Evolutionary conservation across 2,797 vertebrate genomes (phyloP), one percentile per base, ranked within the genome.

Genomic region (Trematomus bernacchii): DNA sequence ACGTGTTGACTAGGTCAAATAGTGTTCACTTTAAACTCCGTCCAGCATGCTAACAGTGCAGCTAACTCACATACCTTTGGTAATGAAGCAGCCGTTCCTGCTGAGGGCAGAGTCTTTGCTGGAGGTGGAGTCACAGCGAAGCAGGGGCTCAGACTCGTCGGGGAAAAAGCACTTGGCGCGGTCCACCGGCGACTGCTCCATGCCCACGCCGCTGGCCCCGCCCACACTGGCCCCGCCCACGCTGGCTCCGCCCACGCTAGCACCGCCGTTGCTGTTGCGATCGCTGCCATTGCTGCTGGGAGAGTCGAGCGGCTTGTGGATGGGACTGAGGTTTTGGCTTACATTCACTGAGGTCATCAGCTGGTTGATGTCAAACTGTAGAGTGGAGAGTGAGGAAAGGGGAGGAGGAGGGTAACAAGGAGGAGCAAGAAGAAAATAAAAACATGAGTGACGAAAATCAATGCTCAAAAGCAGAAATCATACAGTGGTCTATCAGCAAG

Each of bases 81-180:
- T 98, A 95, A 99, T 99, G 90, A 99, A 99, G 82, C 98, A 99
- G 82, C 98, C 97, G 0, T 95, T 99, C 85, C 98, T 95, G 92
- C 97, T 99, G 76, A 99, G 96, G 8, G 96, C 97, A 0, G 98
- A 99, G 89, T 97, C 98, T 77, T 98, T 97, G 13, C 98, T 99
- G 87, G 98, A 99, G 37, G 98, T 97, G 73, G 97, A 99, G 93
- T 98, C 97, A 1, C 97, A 99, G 79, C 98, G 97, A 63, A 99
- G 96, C 71, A 99, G 96, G 0, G 98, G 98, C 88, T 99, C 97
- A 0, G 98, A 98, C 86, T 99, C 98, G 0, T 99, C 98, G 0
- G 95, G 91, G 19, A 98, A 99, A 95, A 99, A 99, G 77, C 96
- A 94, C 84, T 97, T 99, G 78, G 87, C 94, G 79, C 97, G 97